Evolutionary conservation across 2,797 vertebrate genomes (phyloP).

Genomic region (Galagoides demidoff): DNA sequence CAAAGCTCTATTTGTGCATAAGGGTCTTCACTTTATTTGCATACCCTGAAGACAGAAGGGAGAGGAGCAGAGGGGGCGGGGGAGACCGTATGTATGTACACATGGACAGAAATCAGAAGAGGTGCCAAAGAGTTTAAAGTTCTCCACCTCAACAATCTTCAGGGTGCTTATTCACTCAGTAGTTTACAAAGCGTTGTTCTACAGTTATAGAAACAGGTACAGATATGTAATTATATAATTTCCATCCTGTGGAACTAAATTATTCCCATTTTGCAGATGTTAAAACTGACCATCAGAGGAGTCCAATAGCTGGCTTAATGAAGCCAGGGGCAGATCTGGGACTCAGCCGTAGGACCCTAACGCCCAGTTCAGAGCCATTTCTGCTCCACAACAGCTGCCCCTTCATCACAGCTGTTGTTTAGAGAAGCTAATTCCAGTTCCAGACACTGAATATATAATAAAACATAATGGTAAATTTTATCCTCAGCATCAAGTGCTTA

Average conservation of each 20-base stretch:
- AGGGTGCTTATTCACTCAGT: background rate
- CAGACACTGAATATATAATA: constrained; percentile 41
- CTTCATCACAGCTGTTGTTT: constrained; percentile 15
- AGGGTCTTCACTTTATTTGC: background rate
- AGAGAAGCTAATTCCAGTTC: constrained; percentile 42
- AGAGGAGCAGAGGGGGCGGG: background rate
- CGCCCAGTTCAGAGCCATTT: background rate
- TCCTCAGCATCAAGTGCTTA: constrained; percentile 9
- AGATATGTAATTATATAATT: background rate
- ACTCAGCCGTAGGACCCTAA: background rate
- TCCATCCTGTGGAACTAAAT: background rate
- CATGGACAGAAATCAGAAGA: background rate
- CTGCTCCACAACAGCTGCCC: background rate
- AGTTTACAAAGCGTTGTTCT: constrained; percentile 18
- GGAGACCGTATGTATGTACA: background rate
- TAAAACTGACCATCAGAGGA: background rate
- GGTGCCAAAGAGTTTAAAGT: background rate
- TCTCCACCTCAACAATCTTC: background rate
- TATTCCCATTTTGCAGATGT: constrained; percentile 3
- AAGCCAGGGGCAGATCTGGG: background rate
- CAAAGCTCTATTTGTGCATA: background rate
- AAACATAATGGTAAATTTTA: constrained; percentile 49
- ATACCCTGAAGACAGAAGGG: background rate
- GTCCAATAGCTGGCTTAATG: background rate
- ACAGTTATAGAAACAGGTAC: background rate